phyloP scores from a whole-genome alignment of 1,140 invertebrate genomes.

The Drosophila arizonae region DNA sequence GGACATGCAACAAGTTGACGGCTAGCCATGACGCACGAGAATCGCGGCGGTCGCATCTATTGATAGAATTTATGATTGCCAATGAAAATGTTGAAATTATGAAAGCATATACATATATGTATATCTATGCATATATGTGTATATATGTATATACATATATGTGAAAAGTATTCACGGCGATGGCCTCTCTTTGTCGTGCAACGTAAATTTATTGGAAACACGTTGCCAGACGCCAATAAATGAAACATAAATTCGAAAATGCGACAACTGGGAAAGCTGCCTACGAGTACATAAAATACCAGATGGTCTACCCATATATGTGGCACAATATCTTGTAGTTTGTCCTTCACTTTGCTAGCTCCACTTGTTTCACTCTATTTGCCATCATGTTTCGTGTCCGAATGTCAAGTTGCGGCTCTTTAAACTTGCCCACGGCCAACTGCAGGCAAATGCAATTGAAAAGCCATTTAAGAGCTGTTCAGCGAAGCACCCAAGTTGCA shows the following conservation, averaged over 20 bases:
- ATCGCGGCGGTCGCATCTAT: slow-evolving; percentile 31
- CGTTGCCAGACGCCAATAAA: slow-evolving; percentile 63
- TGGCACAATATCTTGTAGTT: too few relatives aligned
- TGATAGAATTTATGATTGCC: slow-evolving; percentile 74
- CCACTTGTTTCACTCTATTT: slow-evolving; percentile 11
- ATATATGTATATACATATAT: neutral
- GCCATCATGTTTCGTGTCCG: slow-evolving; percentile 25
- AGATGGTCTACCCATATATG: neutral
- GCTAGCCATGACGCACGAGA: slow-evolving; percentile 71
- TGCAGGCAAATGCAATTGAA: slow-evolving; percentile 68
- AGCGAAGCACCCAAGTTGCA: slow-evolving; percentile 22
- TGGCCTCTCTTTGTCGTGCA: slow-evolving; percentile 38
- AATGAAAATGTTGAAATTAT: slow-evolving; percentile 64
- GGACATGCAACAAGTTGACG: slow-evolving; percentile 74
- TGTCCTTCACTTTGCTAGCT: neutral
- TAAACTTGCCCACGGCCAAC: slow-evolving; percentile 21
- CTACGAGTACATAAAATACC: too few relatives aligned
- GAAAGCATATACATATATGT: slow-evolving; percentile 25
- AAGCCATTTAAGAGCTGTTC: slow-evolving; percentile 62
- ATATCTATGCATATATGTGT: neutral
- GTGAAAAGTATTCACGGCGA: slow-evolving; percentile 26
- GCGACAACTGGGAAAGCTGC: too few relatives aligned
- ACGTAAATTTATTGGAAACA: slow-evolving; percentile 70
- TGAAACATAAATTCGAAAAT: slow-evolving; percentile 71
- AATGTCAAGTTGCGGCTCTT: slow-evolving; percentile 19